Evolutionary conservation across 2,113 vertebrate genomes (phyloP), one percentile per base, ranked within the genome.

Genomic region (Mugil cephalus): DNA sequence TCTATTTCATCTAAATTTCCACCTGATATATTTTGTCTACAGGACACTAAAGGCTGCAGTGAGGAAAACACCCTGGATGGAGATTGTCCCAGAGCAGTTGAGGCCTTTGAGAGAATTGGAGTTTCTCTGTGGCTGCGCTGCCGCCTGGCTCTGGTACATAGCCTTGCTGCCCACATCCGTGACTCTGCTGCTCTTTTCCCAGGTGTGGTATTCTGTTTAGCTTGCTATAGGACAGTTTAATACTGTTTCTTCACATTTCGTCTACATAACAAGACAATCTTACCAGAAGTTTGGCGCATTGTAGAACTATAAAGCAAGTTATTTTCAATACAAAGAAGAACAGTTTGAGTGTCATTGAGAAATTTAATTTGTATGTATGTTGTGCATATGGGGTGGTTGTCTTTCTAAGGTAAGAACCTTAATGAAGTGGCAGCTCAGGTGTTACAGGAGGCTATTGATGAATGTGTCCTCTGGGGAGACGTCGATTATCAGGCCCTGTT

Each of bases 61-160:
- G 47, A n/a, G 6, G 51, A 51, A 55, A 1, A 65, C 4, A 1
- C 18, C 10, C 17, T 60, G 42, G 35, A 79, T 0, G 21, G 43
- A 84, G 85, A 93, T 58, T 63, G 58, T 65, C 92, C 82, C 10
- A 58, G 48, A 71, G 72, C 67, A 7, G 87, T 83, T 45, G 92
- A 94, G 78, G 93, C 95, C n/a, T 83, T 81, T 68, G 95, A 95
- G 56, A 93, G 91, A 36, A 39, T 93, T 70, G 94, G 89, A 30
- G 50, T 85, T 6, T 84, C 53, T 19, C 73, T 97, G 48, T 99
- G 98, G 98, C 79, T 98, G 65, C 93, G 67, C 52, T 97, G 96
- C 80, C 93, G 94, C 17, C 51, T 95, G 39, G 84, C 56, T 1
- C 45, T 97, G 36, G 81, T 95, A 62, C 87, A 64, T 30, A 93